Evolutionary conservation across 2,888 invertebrate genomes (phyloP).

Genomic region (Leptogaster cylindrica): DNA sequence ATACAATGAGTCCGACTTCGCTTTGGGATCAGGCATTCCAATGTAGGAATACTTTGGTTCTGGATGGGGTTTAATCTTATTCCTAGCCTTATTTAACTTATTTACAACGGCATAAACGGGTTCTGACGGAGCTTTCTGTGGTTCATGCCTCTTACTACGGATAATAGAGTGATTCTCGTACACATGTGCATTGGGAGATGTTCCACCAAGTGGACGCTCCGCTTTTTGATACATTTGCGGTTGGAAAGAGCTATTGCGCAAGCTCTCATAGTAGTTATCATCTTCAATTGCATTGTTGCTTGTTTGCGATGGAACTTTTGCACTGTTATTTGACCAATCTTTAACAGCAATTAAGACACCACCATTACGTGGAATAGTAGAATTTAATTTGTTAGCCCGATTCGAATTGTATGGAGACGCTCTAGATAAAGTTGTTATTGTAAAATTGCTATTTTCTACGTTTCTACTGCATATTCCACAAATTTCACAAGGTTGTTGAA

Average conservation of each 20-base stretch:
- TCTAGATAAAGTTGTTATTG: constrained; percentile 59
- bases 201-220: constrained; percentile 22
- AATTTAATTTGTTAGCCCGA: constrained; percentile 44
- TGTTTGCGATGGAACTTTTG: background rate
- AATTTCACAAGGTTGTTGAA: constrained; percentile 50
- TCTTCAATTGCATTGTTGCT: constrained; percentile 45
- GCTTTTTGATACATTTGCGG: constrained; percentile 43
- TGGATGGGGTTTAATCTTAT: constrained; percentile 54
- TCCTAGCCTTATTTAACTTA: constrained; percentile 61
- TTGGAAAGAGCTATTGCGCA: constrained; percentile 47
- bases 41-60: constrained; percentile 54
- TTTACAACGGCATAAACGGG: constrained; percentile 62
- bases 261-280: constrained; percentile 49
- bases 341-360: constrained; percentile 70
- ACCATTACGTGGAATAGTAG: constrained; percentile 62
- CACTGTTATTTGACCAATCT: constrained; percentile 65
- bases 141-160: constrained; percentile 50
- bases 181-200: constrained; percentile 49
- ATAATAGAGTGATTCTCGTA: constrained; percentile 58
- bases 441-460: constrained; percentile 62
- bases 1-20: constrained; percentile 45
- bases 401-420: constrained; percentile 50
- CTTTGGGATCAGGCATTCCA: constrained; percentile 53
- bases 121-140: constrained; percentile 48
- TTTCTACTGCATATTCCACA: constrained; percentile 63